A percentile compares a stretch with the other conserved stretches of the same genome.
These are phyloP conservation scores for Pecten maximus DNA, from an alignment of 2,888 invertebrate species.

Conservation along the genomic window DNA sequence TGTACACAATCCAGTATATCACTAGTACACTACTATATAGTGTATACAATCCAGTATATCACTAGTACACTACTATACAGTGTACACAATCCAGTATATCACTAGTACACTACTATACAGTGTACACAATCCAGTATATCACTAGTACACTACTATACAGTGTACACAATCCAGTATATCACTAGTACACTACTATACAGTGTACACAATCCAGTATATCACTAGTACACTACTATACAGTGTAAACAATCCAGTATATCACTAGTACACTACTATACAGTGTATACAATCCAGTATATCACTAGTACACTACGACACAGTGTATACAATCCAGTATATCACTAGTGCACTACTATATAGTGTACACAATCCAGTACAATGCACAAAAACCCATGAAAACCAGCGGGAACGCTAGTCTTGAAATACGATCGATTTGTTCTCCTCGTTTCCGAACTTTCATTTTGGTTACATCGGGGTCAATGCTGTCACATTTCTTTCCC, in stretches of 20 bases:
- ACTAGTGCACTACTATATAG: neutral
- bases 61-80: neutral
- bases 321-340: neutral
- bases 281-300: neutral
- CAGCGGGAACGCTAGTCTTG: constrained; percentile 62
- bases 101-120: neutral
- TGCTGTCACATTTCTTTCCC: neutral
- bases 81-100: neutral
- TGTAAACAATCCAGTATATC: neutral
- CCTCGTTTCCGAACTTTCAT: constrained; percentile 10
- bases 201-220: no score
- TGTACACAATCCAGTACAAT: constrained; percentile 58
- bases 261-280: neutral
- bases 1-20: neutral
- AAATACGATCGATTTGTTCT: constrained; percentile 65
- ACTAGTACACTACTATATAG: no score
- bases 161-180: neutral
- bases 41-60: neutral
- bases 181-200: neutral
- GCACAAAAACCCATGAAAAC: constrained; percentile 63
- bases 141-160: neutral
- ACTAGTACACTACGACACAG: neutral
- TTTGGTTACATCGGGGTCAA: neutral
- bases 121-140: neutral
- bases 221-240: neutral